Base-by-base conservation (phyloP, 2,113 vertebrate genomes). In the Silurus meridionalis region DNA sequence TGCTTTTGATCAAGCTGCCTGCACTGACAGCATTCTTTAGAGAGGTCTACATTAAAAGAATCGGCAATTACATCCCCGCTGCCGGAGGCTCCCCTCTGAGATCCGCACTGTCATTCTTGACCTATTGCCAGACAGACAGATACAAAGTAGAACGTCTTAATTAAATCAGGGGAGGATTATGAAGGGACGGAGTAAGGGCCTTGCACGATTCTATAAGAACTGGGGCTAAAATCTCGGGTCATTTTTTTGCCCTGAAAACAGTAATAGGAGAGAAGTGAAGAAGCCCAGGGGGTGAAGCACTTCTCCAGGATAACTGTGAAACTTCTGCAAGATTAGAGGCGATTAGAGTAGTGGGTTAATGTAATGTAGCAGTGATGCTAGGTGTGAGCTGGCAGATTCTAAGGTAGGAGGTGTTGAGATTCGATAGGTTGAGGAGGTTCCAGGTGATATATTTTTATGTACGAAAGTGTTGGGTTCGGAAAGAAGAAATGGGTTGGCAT, bases 1-100 rank as follows among this genome's bases (percentile, higher is more conserved):
- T 83, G 81, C 81, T 83, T 83, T 83, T 83, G 81, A 83, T 83
- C 81, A 71, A 55, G n/a, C 64, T 57, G 81, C 81, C 63, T 10
- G 48, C 64, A 37, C 81, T 69, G 81, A 53, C 81, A 83, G 81
- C 48, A 67, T 83, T 83, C 61, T 83, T 67, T 53, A 19, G 81
- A 55, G 50, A 67, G 50, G 9, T n/a, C 50, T 53, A 83, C 81
- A 83, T 83, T 53, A 83, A 83, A 83, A 83, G 81, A 83, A 67
- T 83, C 81, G 28, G 61, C 81, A 83, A 55, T 67, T 66, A 67
- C 64, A 28, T 83, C 64, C 64, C 57, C 4, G 50, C 81, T 55
- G 81, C 81, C 81, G 53, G 15, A 19, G 81, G 81, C 81, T 21
- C 48, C 63, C 63, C 23, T 83, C 61, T 3, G 50, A 80, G 78